A percentile compares a stretch with the other conserved stretches of the same genome.
Evolutionary conservation across 2,113 vertebrate genomes (phyloP).

Genomic region (Gymnogyps californianus): DNA sequence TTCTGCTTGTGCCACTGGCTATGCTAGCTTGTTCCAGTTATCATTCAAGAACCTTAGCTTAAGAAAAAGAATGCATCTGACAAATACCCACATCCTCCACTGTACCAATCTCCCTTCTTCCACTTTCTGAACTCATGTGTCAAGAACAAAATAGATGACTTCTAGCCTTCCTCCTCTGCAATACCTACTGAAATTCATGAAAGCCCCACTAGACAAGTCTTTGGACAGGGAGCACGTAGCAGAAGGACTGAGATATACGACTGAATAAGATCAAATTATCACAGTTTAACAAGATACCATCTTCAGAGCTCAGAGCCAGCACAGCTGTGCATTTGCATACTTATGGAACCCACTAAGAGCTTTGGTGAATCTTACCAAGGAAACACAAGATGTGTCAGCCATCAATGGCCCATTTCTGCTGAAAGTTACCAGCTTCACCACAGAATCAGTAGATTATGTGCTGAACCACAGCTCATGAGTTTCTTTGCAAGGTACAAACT

Average conservation of each 20-base stretch:
- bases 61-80: neutral
- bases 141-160: neutral
- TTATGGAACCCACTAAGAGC: neutral
- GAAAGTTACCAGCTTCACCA: neutral
- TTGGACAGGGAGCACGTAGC: neutral
- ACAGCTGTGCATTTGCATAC: neutral
- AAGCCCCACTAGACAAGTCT: neutral
- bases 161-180: neutral
- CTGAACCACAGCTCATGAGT: neutral
- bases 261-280: neutral
- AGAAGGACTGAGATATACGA: neutral
- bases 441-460: neutral
- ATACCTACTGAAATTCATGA: neutral
- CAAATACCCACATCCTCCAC: neutral
- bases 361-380: neutral
- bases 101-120: neutral
- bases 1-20: neutral
- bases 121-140: neutral
- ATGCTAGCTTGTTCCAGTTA: neutral
- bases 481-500: neutral
- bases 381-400: neutral
- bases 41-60: neutral
- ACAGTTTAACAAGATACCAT: neutral
- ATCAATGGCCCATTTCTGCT: neutral
- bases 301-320: neutral